Conservation (phyloP, 23 tunicate species). For the Clavelina lepadiformis region DNA sequence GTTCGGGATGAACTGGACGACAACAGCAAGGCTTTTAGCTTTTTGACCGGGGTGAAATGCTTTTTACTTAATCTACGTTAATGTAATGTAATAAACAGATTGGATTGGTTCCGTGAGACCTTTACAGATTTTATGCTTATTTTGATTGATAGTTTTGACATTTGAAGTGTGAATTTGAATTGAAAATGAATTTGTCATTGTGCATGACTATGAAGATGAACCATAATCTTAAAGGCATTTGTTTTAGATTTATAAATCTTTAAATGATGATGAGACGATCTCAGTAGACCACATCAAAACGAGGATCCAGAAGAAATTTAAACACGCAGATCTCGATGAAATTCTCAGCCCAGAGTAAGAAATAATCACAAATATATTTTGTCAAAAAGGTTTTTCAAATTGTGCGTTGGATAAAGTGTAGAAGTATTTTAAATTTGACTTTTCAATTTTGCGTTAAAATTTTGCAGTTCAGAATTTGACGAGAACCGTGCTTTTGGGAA, state of each 20-base stretch:
- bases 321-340: slow-evolving; percentile 51
- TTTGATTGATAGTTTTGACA: too few species aligned
- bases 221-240: too few species aligned
- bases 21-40: slow-evolving; percentile 42
- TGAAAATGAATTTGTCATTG: too few species aligned
- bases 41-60: slow-evolving; percentile 58
- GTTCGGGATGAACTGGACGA: slow-evolving; percentile 69
- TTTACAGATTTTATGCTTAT: too few species aligned
- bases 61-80: not conserved
- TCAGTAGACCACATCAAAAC: slow-evolving; percentile 60
- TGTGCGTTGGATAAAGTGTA: too few species aligned
- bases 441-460: too few species aligned
- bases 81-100: not conserved
- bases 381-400: too few species aligned
- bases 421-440: too few species aligned
- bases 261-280: slow-evolving; percentile 32
- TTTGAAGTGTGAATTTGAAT: too few species aligned
- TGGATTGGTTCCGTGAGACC: too few species aligned
- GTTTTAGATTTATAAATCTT: slow-evolving; percentile 69
- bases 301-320: slow-evolving; percentile 59
- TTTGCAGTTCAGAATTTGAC: slow-evolving; percentile 72
- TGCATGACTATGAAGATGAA: too few species aligned
- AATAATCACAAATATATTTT: too few species aligned
- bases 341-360: slow-evolving; percentile 54
- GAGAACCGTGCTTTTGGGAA: slow-evolving; percentile 50